Evolutionary conservation across 1,140 invertebrate species (phyloP).

Genomic region (Aleiodes sp.): DNA sequence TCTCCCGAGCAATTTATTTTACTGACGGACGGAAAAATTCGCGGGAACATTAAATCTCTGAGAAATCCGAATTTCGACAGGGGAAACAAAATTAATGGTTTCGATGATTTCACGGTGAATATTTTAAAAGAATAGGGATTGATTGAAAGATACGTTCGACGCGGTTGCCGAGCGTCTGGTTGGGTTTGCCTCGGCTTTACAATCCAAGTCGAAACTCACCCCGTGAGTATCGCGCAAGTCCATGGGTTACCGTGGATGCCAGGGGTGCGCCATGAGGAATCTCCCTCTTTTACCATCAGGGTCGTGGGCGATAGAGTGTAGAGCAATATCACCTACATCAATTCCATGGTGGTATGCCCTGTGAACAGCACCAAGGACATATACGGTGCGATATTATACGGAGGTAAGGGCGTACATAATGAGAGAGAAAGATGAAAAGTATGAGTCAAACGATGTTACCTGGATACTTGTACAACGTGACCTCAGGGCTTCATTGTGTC

Average conservation of each 20-base stretch:
- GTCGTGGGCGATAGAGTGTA: constrained; percentile 13
- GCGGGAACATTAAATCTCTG: too few relatives aligned
- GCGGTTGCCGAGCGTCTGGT: constrained; percentile 52
- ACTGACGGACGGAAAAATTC: neutral
- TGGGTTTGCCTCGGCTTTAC: constrained; percentile 17
- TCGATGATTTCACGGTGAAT: constrained; percentile 1
- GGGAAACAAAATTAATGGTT: neutral
- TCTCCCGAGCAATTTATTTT: constrained; percentile 1
- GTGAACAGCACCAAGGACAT: constrained; percentile 17
- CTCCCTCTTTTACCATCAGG: constrained; percentile 1
- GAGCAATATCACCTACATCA: constrained; percentile 11
- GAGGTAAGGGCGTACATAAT: constrained; percentile 7
- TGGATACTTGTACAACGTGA: constrained; percentile 42
- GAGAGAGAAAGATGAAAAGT: constrained; percentile 23
- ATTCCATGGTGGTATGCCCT: constrained; percentile 5
- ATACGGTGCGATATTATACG: neutral
- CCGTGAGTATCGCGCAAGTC: constrained; percentile 7
- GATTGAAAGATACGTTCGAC: constrained; percentile 39
- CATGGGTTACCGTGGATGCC: constrained; percentile 2
- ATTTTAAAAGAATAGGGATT: constrained; percentile 2
- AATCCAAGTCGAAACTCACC: neutral
- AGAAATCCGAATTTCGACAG: too few relatives aligned
- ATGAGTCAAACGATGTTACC: constrained; percentile 43
- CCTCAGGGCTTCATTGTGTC: neutral
- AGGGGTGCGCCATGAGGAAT: neutral